These are phyloP conservation scores for Benthosema pterotum DNA, from an alignment of 2,797 vertebrate genomes.

Conservation along the genomic window DNA sequence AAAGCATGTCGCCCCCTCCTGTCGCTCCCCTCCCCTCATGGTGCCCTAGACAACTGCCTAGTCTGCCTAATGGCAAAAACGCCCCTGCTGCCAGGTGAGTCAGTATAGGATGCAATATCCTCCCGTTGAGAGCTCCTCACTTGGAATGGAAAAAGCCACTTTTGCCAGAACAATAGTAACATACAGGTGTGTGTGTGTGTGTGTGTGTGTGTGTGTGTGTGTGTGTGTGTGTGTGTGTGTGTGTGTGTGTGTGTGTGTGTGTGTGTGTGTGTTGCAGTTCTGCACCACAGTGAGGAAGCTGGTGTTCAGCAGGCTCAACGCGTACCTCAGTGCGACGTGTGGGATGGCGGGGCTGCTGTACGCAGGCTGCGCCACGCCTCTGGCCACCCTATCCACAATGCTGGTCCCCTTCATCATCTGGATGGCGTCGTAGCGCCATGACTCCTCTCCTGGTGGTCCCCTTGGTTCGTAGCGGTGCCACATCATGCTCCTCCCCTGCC, in stretches of 20 bases:
- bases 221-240: background rate
- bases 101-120: too few relatives aligned
- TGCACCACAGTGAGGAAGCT: conserved; percentile 90
- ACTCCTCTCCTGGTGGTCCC: too few relatives aligned
- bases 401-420: conserved; percentile 90
- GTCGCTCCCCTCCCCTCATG: too few relatives aligned
- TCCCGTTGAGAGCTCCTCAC: too few relatives aligned
- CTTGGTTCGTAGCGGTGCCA: too few relatives aligned
- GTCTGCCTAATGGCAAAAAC: too few relatives aligned
- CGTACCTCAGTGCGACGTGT: conserved; percentile 83
- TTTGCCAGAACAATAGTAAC: too few relatives aligned
- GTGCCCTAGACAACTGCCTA: too few relatives aligned
- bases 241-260: background rate
- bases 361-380: conserved; percentile 79
- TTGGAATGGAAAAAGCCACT: too few relatives aligned
- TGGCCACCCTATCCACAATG: conserved; percentile 80
- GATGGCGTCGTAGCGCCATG: conserved; percentile 91
- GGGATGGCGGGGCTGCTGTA: conserved; percentile 79
- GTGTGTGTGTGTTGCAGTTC: conserved; percentile 79
- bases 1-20: too few relatives aligned
- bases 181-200: background rate
- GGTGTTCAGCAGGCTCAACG: conserved; percentile 87
- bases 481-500: conserved; percentile 85
- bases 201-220: background rate
- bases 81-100: too few relatives aligned